Evolutionary conservation across 2,113 vertebrate species (phyloP), one percentile per base, ranked within the genome.

Genomic region (Triplophysa tibetana): DNA sequence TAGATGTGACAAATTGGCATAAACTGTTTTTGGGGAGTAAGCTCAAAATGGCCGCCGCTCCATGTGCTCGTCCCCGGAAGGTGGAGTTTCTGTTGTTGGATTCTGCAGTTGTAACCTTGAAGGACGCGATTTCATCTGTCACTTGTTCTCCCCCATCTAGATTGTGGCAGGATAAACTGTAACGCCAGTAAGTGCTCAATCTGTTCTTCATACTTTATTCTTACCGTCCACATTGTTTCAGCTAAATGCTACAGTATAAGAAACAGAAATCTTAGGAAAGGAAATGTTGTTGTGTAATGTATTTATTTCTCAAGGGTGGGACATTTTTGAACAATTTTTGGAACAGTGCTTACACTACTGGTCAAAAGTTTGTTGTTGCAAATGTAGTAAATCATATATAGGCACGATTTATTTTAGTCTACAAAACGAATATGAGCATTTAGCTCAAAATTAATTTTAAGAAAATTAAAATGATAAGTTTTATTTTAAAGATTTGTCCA

Each of bases 31-130:
- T 21, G 50, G 16, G 29, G 21, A 67, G 61, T 54, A 10, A 38
- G 26, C 60, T 26, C 88, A 90, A 96, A 97, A 97, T 95, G 96
- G 95, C 94, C 92, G 91, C 94, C 89, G 50, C 79, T 91, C 94
- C 96, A 96, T 99, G 97, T 96, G 95, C 94, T 94, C 94, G 95
- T 99, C 97, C 97, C 97, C 96, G 91, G 97, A 98, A 98, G 95
- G 96, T 99, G 97, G 97, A 93, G 91, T 95, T 86, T 92, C 92
- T 95, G 96, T 94, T 95, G 95, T 91, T 99, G 97, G 97, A 98
- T 99, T 99, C 98, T 98, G 98, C 98, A 99, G 98, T 97, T 97
- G 93, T 99, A 98, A 99, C 97, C 96, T 99, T 99, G 98, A 99
- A 99, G 98, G 98, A 98, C 97, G 94, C 94, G 94, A 97, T 96